A percentile compares a stretch with the other conserved stretches of the same genome.
phyloP scores from a whole-genome alignment of 1,140 invertebrate species.

The Agrilus planipennis region DNA sequence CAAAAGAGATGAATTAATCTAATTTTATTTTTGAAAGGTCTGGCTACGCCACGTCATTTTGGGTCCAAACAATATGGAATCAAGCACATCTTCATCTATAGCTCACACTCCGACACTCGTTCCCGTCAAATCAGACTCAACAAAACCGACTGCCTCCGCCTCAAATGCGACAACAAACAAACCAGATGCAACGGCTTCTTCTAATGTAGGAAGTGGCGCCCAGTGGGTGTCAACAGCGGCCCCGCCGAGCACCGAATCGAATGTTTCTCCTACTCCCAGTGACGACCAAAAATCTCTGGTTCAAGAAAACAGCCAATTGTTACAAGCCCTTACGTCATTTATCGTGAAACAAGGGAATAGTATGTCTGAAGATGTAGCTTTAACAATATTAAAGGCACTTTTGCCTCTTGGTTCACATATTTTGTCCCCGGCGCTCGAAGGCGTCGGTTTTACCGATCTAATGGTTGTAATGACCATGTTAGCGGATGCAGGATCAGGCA shows the following conservation, averaged over 20 bases:
- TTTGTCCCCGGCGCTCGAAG: slow-evolving; percentile 51
- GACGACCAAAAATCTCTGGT: slow-evolving; percentile 36
- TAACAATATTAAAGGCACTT: slow-evolving; percentile 61
- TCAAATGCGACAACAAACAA: not conserved
- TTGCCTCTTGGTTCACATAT: slow-evolving; percentile 62
- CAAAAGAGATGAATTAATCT: too few species aligned
- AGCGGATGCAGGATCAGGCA: slow-evolving; percentile 65
- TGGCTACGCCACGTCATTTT: slow-evolving; percentile 60
- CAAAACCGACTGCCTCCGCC: slow-evolving; percentile 3
- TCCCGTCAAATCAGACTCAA: slow-evolving; percentile 7
- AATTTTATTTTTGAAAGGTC: not conserved
- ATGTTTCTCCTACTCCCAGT: slow-evolving; percentile 24
- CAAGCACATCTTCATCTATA: slow-evolving; percentile 35
- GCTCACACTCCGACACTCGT: slow-evolving; percentile 33
- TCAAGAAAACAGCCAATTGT: slow-evolving; percentile 58
- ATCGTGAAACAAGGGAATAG: slow-evolving; percentile 60
- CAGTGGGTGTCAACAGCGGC: slow-evolving; percentile 16
- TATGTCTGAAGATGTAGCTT: slow-evolving; percentile 54
- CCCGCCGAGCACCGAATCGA: slow-evolving; percentile 18
- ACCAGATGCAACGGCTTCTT: not conserved
- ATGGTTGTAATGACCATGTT: slow-evolving; percentile 73
- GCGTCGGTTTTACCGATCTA: slow-evolving; percentile 65
- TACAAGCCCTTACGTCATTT: slow-evolving; percentile 60
- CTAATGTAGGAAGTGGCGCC: slow-evolving; percentile 5
- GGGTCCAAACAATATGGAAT: slow-evolving; percentile 37